phyloP scores from a whole-genome alignment of 2,888 invertebrate species.

The Crioceris asparagi region DNA sequence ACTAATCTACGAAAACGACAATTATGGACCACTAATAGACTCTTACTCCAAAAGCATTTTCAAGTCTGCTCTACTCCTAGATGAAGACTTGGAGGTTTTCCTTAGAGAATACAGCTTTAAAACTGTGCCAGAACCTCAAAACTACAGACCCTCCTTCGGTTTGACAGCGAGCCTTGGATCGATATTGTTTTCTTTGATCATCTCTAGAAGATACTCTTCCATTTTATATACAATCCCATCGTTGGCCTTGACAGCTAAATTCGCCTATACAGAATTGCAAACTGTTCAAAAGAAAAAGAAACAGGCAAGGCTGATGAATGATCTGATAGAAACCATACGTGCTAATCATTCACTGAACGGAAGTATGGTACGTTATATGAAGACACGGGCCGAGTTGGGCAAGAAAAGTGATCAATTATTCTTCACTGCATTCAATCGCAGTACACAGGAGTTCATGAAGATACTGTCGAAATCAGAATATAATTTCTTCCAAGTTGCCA shows the following conservation, averaged over 20 bases:
- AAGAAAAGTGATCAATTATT: constrained; percentile 6
- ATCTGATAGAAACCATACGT: constrained; percentile 12
- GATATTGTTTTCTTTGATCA: constrained; percentile 9
- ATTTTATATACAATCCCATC: constrained; percentile 14
- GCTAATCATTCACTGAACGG: constrained; percentile 15
- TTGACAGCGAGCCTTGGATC: too few relatives aligned
- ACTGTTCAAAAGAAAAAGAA: constrained; percentile 4
- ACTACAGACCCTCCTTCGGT: constrained; percentile 10
- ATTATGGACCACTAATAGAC: constrained; percentile 14
- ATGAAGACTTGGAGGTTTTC: constrained; percentile 24
- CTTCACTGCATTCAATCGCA: constrained; percentile 1
- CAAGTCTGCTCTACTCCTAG: constrained; percentile 21
- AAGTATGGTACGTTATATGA: constrained; percentile 18
- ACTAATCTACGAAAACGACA: too few relatives aligned
- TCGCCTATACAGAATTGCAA: constrained; percentile 8
- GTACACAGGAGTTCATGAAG: constrained; percentile 9
- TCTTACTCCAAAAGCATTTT: constrained; percentile 18
- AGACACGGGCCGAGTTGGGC: constrained; percentile 15
- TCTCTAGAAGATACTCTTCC: constrained; percentile 14
- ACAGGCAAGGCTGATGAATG: constrained; percentile 9
- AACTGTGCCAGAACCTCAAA: constrained; percentile 7
- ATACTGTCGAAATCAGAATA: constrained; percentile 2
- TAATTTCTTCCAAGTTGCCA: constrained; percentile 1
- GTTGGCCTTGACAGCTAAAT: constrained; percentile 6
- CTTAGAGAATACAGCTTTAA: constrained; percentile 14